Percentiles rank a stretch among this genome's conserved stretches.
Conservation (phyloP, 1,140 invertebrate genomes). For the Cherax destructor region DNA sequence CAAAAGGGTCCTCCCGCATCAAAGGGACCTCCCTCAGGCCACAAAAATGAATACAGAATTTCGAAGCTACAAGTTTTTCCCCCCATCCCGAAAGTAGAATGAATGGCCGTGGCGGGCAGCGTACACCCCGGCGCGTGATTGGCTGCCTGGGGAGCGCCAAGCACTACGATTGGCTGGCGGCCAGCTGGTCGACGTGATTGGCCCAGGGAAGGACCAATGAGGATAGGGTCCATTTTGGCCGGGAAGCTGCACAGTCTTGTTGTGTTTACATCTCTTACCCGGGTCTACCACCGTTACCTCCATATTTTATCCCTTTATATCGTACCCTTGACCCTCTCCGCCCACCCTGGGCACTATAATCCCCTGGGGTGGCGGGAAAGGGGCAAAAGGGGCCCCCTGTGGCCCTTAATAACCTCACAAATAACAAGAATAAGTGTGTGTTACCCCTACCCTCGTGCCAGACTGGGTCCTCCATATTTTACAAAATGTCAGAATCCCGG, state of each 20-base stretch:
- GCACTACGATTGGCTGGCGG: background rate
- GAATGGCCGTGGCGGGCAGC: constrained; percentile 8
- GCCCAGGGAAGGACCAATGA: constrained; percentile 20
- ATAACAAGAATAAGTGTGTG: background rate
- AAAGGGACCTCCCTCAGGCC: too few relatives aligned
- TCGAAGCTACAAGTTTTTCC: background rate
- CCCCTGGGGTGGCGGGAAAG: background rate
- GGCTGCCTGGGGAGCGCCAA: constrained; percentile 23
- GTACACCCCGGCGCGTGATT: background rate
- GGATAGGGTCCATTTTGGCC: constrained; percentile 56
- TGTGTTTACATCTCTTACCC: constrained; percentile 9
- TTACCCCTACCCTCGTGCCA: too few relatives aligned
- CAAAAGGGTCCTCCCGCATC: too few relatives aligned
- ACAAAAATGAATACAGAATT: constrained; percentile 6
- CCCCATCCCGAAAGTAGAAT: constrained; percentile 45
- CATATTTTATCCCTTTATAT: too few relatives aligned
- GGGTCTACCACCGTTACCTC: background rate
- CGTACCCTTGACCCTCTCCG: too few relatives aligned
- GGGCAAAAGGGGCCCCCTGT: background rate
- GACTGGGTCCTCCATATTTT: too few relatives aligned
- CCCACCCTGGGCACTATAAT: background rate
- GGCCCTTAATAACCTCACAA: background rate
- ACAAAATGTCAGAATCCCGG: constrained; percentile 59
- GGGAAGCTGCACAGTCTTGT: constrained; percentile 16
- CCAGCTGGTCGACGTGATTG: background rate